phyloP scores from a whole-genome alignment of 2,113 vertebrate genomes.

The Helogale parvula region DNA sequence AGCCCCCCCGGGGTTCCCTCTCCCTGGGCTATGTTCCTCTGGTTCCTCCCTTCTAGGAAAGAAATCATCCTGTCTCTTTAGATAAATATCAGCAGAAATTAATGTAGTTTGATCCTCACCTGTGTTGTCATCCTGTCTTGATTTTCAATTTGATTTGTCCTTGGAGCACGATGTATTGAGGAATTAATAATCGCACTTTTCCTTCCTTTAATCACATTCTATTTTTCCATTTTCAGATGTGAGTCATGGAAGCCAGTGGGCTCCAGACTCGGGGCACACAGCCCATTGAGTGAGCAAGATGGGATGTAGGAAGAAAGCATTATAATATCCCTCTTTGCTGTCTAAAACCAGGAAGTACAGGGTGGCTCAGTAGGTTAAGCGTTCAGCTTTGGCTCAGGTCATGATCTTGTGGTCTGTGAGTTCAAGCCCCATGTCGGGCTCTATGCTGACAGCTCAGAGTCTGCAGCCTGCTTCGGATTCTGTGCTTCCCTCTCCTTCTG shows the following conservation, averaged over 20 bases:
- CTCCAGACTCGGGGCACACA: not conserved
- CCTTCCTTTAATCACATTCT: slow-evolving; percentile 27
- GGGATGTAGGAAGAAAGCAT: not conserved
- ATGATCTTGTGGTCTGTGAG: too few relatives aligned
- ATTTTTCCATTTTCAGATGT: slow-evolving; percentile 15
- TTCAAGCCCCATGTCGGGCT: too few relatives aligned
- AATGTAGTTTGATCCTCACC: not conserved
- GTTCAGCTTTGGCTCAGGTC: too few relatives aligned
- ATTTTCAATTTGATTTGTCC: slow-evolving; percentile 59
- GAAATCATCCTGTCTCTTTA: not conserved
- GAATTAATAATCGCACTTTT: not conserved
- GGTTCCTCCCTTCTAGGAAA: not conserved
- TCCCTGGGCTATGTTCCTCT: not conserved
- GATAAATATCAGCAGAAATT: slow-evolving; percentile 39
- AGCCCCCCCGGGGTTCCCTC: fast-evolving
- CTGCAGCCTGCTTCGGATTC: too few relatives aligned
- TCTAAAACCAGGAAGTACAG: not conserved
- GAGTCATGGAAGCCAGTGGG: not conserved
- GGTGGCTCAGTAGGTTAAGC: too few relatives aligned
- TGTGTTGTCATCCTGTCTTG: not conserved
- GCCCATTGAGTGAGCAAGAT: not conserved
- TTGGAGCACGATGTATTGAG: not conserved
- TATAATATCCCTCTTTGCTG: not conserved
- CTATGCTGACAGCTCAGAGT: too few relatives aligned
- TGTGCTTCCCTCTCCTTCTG: too few relatives aligned